A percentile compares a stretch with the other conserved stretches of the same genome.
Conservation (phyloP, 2,113 vertebrate species). For the Vimba vimba region DNA sequence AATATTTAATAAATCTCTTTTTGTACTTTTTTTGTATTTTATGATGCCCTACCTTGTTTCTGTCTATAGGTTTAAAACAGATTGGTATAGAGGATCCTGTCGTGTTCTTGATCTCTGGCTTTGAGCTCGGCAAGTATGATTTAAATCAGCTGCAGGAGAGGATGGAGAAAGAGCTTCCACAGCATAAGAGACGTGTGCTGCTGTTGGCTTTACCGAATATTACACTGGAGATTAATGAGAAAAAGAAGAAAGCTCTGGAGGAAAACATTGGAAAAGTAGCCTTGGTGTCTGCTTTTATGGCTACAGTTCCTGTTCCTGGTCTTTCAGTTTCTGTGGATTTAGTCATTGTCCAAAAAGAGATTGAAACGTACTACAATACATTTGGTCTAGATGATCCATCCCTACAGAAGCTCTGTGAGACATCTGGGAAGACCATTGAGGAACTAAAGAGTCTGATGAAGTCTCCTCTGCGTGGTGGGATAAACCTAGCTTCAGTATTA, state of each 20-base stretch:
- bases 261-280: constrained; percentile 69
- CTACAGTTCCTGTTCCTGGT: constrained; percentile 67
- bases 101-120: constrained; percentile 61
- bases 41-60: background rate
- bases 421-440: constrained; percentile 65
- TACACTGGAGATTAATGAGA: constrained; percentile 64
- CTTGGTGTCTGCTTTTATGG: constrained; percentile 62
- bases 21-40: background rate
- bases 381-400: constrained; percentile 73
- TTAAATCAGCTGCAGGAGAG: constrained; percentile 54
- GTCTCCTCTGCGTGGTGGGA: constrained; percentile 64
- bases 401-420: constrained; percentile 66
- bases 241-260: constrained; percentile 68
- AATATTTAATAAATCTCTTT: no score
- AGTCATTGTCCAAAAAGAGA: background rate
- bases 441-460: constrained; percentile 68
- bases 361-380: constrained; percentile 60
- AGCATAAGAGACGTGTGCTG: constrained; percentile 58
- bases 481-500: constrained; percentile 59
- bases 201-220: constrained; percentile 65
- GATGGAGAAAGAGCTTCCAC: constrained; percentile 61
- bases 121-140: constrained; percentile 54
- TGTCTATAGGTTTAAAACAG: background rate
- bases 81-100: constrained; percentile 50
- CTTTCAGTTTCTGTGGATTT: constrained; percentile 66